A percentile compares a stretch with the other conserved stretches of the same genome.
Conservation (phyloP, 1,140 invertebrate species). For the Amphibalanus amphitrite region DNA sequence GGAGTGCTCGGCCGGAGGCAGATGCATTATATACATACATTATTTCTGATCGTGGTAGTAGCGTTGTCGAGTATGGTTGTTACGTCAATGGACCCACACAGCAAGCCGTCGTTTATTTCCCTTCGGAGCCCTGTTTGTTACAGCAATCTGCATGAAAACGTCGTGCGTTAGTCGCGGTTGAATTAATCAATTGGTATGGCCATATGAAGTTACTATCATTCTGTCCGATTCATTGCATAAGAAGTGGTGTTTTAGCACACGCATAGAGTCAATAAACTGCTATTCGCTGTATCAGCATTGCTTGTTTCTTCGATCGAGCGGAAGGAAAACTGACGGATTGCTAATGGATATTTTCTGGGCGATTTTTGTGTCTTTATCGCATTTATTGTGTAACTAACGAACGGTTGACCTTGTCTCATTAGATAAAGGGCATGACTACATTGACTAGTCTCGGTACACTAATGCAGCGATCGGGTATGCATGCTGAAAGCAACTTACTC, state of each 20-base stretch:
- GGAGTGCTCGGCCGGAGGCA: no score
- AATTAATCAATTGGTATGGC: neutral
- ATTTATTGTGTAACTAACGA: no score
- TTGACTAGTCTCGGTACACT: no score
- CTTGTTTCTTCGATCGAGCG: neutral
- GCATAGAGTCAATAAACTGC: neutral
- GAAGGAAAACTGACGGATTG: no score
- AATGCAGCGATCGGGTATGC: no score
- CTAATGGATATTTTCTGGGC: no score
- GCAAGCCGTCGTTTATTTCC: neutral
- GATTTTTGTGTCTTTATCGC: no score
- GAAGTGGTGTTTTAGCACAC: neutral
- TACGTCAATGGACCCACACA: neutral
- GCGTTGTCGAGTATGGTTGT: neutral
- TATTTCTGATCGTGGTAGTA: neutral
- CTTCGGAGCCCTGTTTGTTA: neutral
- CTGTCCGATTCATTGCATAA: neutral
- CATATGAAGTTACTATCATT: neutral
- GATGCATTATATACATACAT: neutral
- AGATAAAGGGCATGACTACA: no score
- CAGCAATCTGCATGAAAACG: neutral
- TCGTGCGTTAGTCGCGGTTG: neutral
- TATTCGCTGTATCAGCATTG: neutral
- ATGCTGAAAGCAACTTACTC: no score
- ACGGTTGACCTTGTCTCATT: no score